Base-by-base conservation (phyloP, 2,888 invertebrate species). In the Chamaedrilus cognettii region DNA sequence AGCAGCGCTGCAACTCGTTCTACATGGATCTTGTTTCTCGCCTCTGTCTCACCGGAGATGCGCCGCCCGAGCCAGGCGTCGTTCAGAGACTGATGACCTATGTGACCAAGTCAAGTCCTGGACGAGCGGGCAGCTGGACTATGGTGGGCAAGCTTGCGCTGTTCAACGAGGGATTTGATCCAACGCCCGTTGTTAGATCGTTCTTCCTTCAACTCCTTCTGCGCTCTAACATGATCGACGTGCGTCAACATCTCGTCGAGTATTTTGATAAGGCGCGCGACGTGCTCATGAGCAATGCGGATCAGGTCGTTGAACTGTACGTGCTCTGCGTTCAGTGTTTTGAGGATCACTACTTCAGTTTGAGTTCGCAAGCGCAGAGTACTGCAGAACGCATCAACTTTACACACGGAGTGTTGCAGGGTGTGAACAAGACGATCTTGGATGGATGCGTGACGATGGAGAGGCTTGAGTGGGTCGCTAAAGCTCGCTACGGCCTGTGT, bases 121-220 rank as follows among this genome's bases (percentile, higher is more conserved):
- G 56, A 32, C 34, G 23, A 33, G 60, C 42, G 58, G 28, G 23
- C 5, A 5, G 7, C 2, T 30, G 26, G 26, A 42, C 31, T 26
- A 26, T 15, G 26, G 51, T 5, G n/a, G 2, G 5, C 28, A 77
- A 77, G 7, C 75, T 75, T 60, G 68, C 73, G 31, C 67, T 79
- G 77, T 75, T 77, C 60, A 72, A 75, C 55, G 77, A 77, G 51
- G 68, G 74, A 33, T 73, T 79, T 65, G 79, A 78, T 66, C 77
- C 78, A 4, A 78, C 73, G 4, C 80, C 79, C n/a, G 78, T 79
- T 2, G 72, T 79, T 3, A 67, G 80, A 30, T 78, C 78, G 2
- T 78, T 78, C 61, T 67, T 79, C 49, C 73, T 80, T 23, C 77
- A 79, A 63, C 74, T 77, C 33, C 73, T 80, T 19, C 73, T 79